phyloP scores from a whole-genome alignment of 2,113 vertebrate species.

The Toxotes jaculatrix region DNA sequence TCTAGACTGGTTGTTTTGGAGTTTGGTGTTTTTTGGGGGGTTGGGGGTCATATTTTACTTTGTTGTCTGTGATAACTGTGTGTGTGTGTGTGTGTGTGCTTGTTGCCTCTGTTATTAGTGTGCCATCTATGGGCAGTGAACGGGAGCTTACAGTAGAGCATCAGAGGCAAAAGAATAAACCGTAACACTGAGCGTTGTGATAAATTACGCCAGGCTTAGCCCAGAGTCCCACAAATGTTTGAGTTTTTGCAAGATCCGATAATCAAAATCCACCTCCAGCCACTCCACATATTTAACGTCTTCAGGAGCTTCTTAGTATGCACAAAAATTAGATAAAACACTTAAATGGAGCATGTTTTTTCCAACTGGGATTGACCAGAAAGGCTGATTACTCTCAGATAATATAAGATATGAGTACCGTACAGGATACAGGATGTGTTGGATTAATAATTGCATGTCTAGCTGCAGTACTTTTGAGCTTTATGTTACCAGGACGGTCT shows the following conservation, averaged over 20 bases:
- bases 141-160: constrained; percentile 41
- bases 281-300: neutral
- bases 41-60: constrained; percentile 51
- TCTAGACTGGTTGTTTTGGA: constrained; percentile 71
- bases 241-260: neutral
- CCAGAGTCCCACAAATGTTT: constrained; percentile 8
- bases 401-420: neutral
- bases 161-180: constrained; percentile 23
- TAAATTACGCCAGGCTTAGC: constrained; percentile 13
- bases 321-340: neutral
- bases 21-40: constrained; percentile 55
- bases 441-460: constrained; percentile 12
- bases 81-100: neutral
- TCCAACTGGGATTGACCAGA: neutral
- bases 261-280: neutral
- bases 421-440: neutral
- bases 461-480: neutral
- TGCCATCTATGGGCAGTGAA: constrained; percentile 47
- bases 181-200: constrained; percentile 13
- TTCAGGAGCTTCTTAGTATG: neutral
- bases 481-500: neutral
- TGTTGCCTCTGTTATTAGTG: constrained; percentile 23
- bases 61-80: constrained; percentile 46
- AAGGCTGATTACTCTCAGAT: neutral
- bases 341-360: neutral